Evolutionary conservation across 1,140 invertebrate genomes (phyloP), one percentile per base, ranked within the genome.

Genomic region (Hycleus cichorii): DNA sequence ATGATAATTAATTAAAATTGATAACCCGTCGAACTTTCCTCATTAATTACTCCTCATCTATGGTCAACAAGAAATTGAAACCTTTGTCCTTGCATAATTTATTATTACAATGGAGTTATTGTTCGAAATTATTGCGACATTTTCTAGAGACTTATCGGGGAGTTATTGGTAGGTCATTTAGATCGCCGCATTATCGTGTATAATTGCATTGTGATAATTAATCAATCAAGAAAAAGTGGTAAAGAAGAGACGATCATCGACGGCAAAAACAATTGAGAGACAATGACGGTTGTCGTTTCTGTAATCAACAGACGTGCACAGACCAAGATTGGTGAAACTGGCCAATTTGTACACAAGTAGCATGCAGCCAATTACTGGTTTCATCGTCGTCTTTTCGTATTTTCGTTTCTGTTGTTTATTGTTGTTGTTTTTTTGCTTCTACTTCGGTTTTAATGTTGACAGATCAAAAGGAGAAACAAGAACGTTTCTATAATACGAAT

Each of bases 271-370:
- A 1, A 18, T 18, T 18, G 18, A 5, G 32, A 32, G 32, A 32
- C 32, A 32, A 32, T 32, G 32, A 32, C 32, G 32, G 32, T 32
- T 18, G 18, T 32, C 32, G 4, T 32, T 32, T 32, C 32, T 32
- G 32, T 32, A 32, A 32, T 32, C 32, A 5, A 7, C 4, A 11
- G 40, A 54, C 51, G 51, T 54, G 51, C 51, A 44, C 51, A 5
- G 32, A 26, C 51, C 54, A 56, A 56, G 47, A 56, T 56, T 56
- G 54, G 55, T 25, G 47, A 57, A 57, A 57, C 55, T 39, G 42
- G 55, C 40, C 47, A 57, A 49, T 57, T 57, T 57, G 55, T 57
- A 57, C 47, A 38, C 55, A 49, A 24, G 39, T 32, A 56, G 47
- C 45, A 56, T 25, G 39, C 53, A 48, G 39, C 39, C 53, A 47